These are phyloP conservation scores for Drosophila paulistorum DNA, from an alignment of 1,140 invertebrate species.

Conservation along the genomic window DNA sequence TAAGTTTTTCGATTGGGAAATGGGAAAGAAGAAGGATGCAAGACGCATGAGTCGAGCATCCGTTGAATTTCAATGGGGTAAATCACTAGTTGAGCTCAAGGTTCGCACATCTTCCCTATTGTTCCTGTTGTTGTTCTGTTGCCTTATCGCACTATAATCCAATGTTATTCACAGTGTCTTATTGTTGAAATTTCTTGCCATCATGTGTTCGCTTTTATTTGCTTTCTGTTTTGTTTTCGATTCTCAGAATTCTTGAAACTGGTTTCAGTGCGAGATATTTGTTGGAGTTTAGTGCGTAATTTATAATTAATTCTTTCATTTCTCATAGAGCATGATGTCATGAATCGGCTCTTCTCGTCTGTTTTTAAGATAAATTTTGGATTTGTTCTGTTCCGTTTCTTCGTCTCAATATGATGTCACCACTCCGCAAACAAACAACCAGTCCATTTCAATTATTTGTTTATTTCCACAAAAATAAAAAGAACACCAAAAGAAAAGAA, in stretches of 20 bases:
- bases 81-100: neutral
- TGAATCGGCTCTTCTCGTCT: neutral
- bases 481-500: neutral
- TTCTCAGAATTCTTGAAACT: neutral
- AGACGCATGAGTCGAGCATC: neutral
- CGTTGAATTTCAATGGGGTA: neutral
- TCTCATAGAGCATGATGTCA: constrained; percentile 7
- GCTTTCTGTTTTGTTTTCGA: neutral
- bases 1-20: constrained; percentile 42
- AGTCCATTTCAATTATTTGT: constrained; percentile 10
- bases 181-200: neutral
- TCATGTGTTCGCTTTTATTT: neutral
- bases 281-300: constrained; percentile 7
- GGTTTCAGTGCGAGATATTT: constrained; percentile 1
- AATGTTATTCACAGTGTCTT: neutral
- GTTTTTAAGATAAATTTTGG: neutral
- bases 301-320: neutral
- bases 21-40: neutral
- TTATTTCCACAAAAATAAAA: constrained; percentile 1
- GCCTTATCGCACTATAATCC: neutral
- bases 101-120: neutral
- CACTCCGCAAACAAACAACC: neutral
- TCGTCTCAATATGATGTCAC: constrained; percentile 6
- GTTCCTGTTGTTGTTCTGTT: constrained; percentile 5
- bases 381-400: neutral